A percentile compares a stretch with the other conserved stretches of the same genome.
These are phyloP conservation scores for Stramonita haemastoma DNA, from an alignment of 2,888 invertebrate species.

Conservation along the genomic window DNA sequence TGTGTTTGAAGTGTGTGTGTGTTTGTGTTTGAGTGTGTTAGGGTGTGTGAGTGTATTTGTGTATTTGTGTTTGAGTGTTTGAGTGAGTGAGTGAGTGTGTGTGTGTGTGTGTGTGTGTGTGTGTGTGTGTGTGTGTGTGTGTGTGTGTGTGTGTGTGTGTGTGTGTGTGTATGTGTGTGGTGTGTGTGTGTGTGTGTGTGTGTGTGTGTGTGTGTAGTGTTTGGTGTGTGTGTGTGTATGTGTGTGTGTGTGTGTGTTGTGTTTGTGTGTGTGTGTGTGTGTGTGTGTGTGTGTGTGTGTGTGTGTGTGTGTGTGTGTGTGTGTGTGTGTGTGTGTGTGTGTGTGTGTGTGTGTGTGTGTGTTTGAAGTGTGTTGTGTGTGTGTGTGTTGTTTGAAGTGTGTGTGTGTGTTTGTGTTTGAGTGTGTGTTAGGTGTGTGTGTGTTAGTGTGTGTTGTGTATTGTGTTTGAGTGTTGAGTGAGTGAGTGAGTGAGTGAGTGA, in stretches of 20 bases:
- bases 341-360: background rate
- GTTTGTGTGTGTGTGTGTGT: background rate
- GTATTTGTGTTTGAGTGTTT: too few species aligned
- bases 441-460: background rate
- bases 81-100: too few species aligned
- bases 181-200: constrained; percentile 13
- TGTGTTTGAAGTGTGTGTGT: too few species aligned
- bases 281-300: background rate
- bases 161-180: background rate
- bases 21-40: too few species aligned
- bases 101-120: background rate
- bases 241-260: background rate
- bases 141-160: background rate
- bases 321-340: background rate
- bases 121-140: background rate
- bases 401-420: background rate
- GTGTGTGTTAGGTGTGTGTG: background rate
- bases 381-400: background rate
- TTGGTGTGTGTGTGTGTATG: background rate
- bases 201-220: background rate
- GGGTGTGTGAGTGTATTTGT: too few species aligned
- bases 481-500: too few species aligned
- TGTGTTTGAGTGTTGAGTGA: too few species aligned
- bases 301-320: background rate
- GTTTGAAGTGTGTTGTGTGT: background rate